Base-by-base conservation (phyloP, 2,888 invertebrate species). In the Argynnis bischoffii region DNA sequence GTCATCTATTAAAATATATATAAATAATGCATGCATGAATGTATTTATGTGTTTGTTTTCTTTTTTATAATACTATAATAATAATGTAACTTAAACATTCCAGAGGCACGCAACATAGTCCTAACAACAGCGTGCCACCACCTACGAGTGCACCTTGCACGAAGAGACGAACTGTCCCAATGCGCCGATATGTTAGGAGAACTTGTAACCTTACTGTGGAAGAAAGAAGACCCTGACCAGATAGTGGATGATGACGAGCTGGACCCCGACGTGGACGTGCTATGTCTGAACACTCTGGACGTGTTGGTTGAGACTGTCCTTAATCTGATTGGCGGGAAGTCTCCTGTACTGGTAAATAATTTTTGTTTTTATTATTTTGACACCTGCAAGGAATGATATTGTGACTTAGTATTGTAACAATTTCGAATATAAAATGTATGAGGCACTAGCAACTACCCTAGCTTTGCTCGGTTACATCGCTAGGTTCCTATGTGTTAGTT, bases 161-260 rank as follows among this genome's bases (percentile, higher is more conserved):
- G 96, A 0, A 94, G 97, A 21, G 97, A 97, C 79, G 98, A 98
- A 80, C 87, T 98, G 47, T 93, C 95, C 15, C 94, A 97, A 6
- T 98, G 98, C 80, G 96, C 98, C 0, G 97, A 97, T 69, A 97
- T 98, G 78, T 90, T 99, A 13, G 96, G 96, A 0, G 98, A 98
- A 82, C 95, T 98, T 46, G 94, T 98, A 18, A 94, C 93, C 0
- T 76, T 94, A 6, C 54, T 93, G 75, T 86, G 94, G 94, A 89
- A 88, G 77, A 91, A 91, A 69, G 92, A 93, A 65, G 93, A 93
- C 63, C 90, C 93, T 0, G 78, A 77, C 31, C 85, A 88, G 11
- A 90, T 81, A 66, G 69, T 88, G 72, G 85, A 94, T 77, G 77
- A 87, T 75, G 85, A 90, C 53, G 89, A 91, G 60, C 68, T 89